Conservation (phyloP, 2,888 invertebrate genomes). For the Blastobasis lacticolella region DNA sequence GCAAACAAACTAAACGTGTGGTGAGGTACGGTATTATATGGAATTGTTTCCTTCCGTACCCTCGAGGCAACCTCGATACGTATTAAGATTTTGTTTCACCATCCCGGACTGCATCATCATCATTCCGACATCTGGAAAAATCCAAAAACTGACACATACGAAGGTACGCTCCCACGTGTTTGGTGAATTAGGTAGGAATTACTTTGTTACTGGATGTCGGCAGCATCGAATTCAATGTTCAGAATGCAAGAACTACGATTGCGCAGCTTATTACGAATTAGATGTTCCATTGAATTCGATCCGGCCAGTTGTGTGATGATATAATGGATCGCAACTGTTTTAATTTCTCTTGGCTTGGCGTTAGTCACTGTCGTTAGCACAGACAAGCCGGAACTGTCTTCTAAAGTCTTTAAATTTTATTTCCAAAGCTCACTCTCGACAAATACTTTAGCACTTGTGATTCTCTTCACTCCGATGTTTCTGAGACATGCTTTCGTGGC, state of each 20-base stretch:
- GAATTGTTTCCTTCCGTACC: slow-evolving; percentile 79
- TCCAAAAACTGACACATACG: slow-evolving; percentile 74
- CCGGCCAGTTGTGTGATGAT: slow-evolving; percentile 48
- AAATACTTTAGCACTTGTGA: slow-evolving; percentile 45
- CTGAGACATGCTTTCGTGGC: slow-evolving; percentile 75
- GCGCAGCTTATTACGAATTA: no score
- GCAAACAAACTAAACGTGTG: slow-evolving; percentile 67
- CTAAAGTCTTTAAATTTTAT: slow-evolving; percentile 52
- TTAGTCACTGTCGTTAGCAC: slow-evolving; percentile 66
- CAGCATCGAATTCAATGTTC: slow-evolving; percentile 35
- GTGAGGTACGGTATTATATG: slow-evolving; percentile 61
- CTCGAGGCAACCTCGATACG: slow-evolving; percentile 83
- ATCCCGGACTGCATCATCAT: slow-evolving; percentile 97
- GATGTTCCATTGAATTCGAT: slow-evolving; percentile 29
- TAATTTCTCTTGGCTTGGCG: slow-evolving; percentile 41
- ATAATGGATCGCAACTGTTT: slow-evolving; percentile 50
- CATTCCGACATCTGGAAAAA: slow-evolving; percentile 96
- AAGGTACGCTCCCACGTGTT: slow-evolving; percentile 47
- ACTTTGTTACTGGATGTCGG: slow-evolving; percentile 32
- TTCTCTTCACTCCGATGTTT: slow-evolving; percentile 53
- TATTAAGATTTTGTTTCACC: slow-evolving; percentile 92
- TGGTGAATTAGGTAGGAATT: slow-evolving; percentile 20
- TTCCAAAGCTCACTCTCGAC: slow-evolving; percentile 57
- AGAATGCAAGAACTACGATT: no score
- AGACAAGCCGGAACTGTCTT: slow-evolving; percentile 65